Base-by-base conservation (phyloP, 2,113 vertebrate species). In the Brevimyrus niger region DNA sequence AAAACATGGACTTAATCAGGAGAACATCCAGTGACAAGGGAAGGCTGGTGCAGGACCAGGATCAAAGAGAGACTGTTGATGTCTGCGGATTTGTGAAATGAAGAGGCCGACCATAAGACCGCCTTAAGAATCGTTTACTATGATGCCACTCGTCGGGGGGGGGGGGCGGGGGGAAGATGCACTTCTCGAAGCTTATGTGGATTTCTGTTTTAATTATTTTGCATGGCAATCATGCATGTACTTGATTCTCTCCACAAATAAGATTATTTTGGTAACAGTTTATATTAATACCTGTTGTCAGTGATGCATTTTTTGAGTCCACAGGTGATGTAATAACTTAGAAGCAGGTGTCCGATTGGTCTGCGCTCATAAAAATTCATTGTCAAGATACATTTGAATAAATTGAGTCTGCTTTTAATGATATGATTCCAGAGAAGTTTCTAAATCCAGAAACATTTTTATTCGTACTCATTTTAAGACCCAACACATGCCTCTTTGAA, bases 221-320 rank as follows among this genome's bases (percentile, higher is more conserved):
- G 89, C 89, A 89, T 87, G 89, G 89, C 61, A 87, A 86, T 86
- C 85, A 89, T 89, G 89, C 83, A 89, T 89, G 89, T 61, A 87
- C 58, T 87, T 89, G 47, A 87, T 89, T 89, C 76, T 85, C 83
- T 89, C 58, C 61, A 87, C 85, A 89, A 65, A 89, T 61, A 65
- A 51, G 55, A 89, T 86, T 89, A 89, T 89, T 89, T 89, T 89
- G 89, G 89, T 89, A 89, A 87, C 31, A 73, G 31, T 89, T 89
- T 89, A 82, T 89, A 89, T 86, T 89, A 46, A 86, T 61, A 89
- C 48, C 89, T 53, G 55, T 82, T 86, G 51, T 85, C 21, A 46
- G 83, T 89, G 80, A 86, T 47, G 48, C 89, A 86, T 86, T 47
- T 51, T 58, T 87, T 42, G 42, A 65, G 87, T 87, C 55, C 87